A percentile compares a stretch with the other conserved stretches of the same genome.
Conservation (phyloP, 2,888 invertebrate species). For the Cerastoderma edule region DNA sequence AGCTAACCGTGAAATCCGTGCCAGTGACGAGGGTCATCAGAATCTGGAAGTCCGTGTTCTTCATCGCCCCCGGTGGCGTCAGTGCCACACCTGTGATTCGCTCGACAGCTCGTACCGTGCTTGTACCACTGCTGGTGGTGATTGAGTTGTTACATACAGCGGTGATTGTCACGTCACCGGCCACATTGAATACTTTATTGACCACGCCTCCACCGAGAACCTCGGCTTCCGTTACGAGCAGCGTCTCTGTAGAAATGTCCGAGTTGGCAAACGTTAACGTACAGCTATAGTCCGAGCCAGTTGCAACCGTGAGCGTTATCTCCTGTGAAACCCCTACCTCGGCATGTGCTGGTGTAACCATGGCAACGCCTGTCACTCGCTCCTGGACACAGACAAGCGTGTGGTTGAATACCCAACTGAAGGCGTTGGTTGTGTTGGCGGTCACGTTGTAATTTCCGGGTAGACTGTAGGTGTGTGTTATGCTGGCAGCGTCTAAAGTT, state of each 20-base stretch:
- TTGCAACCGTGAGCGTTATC: constrained; percentile 60
- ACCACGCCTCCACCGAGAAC: constrained; percentile 32
- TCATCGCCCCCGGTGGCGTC: constrained; percentile 61
- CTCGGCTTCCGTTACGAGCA: constrained; percentile 27
- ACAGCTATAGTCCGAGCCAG: constrained; percentile 77
- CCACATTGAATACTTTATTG: constrained; percentile 57
- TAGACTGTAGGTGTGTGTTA: constrained; percentile 58
- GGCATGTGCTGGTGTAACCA: constrained; percentile 32
- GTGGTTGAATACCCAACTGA: constrained; percentile 69
- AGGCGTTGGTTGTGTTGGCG: constrained; percentile 69
- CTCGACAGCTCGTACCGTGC: constrained; percentile 64
- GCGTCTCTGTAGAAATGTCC: constrained; percentile 43
- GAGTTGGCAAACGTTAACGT: constrained; percentile 42
- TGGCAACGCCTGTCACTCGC: constrained; percentile 58
- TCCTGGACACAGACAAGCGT: constrained; percentile 72
- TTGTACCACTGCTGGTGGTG: constrained; percentile 21
- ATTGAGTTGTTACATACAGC: constrained; percentile 70
- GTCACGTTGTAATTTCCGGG: constrained; percentile 70
- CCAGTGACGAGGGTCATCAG: constrained; percentile 63
- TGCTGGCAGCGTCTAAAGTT: not conserved
- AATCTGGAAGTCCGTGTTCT: constrained; percentile 49
- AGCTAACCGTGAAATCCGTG: constrained; percentile 53
- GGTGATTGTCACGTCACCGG: constrained; percentile 56
- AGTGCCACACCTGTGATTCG: constrained; percentile 69
- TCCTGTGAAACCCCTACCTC: constrained; percentile 41